A percentile compares a stretch with the other conserved stretches of the same genome.
Conservation (phyloP, 2,113 vertebrate species). For the Eira barbara region DNA sequence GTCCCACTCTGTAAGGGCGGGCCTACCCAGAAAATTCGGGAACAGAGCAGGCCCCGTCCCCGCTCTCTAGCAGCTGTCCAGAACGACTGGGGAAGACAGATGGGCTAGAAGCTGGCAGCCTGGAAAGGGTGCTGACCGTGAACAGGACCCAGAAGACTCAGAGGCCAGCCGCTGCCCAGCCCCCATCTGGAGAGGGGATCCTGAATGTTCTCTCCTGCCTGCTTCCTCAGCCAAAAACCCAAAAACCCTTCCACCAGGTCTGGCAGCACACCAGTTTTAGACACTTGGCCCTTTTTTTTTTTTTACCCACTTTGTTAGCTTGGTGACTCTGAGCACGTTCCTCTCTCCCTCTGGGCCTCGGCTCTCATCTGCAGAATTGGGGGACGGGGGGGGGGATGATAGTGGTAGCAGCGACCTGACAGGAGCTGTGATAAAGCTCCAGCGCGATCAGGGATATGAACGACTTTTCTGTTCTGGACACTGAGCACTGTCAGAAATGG, state of each 20-base stretch:
- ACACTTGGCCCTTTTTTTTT: background rate
- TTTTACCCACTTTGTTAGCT: background rate
- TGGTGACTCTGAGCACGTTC: conserved; percentile 24
- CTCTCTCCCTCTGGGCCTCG: background rate
- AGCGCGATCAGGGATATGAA: background rate
- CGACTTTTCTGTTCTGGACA: background rate
- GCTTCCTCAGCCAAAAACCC: background rate
- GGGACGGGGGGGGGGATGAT: background rate
- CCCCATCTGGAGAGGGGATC: background rate
- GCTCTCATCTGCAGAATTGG: conserved; percentile 30
- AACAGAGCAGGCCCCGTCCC: background rate
- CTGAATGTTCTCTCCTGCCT: background rate
- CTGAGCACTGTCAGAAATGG: background rate
- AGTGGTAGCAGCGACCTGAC: background rate
- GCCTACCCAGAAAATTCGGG: background rate
- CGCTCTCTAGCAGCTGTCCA: background rate
- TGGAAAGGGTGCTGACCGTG: background rate
- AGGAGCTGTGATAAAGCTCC: background rate
- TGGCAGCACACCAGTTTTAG: conserved; percentile 22
- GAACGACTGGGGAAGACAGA: background rate
- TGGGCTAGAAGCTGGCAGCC: background rate
- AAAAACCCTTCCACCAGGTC: background rate
- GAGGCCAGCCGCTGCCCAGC: background rate
- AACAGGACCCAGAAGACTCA: background rate
- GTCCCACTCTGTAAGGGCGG: background rate